Percentiles rank a stretch among this genome's conserved stretches.
These are phyloP conservation scores for Megathymus violae DNA, from an alignment of 1,140 invertebrate species.

Conservation along the genomic window DNA sequence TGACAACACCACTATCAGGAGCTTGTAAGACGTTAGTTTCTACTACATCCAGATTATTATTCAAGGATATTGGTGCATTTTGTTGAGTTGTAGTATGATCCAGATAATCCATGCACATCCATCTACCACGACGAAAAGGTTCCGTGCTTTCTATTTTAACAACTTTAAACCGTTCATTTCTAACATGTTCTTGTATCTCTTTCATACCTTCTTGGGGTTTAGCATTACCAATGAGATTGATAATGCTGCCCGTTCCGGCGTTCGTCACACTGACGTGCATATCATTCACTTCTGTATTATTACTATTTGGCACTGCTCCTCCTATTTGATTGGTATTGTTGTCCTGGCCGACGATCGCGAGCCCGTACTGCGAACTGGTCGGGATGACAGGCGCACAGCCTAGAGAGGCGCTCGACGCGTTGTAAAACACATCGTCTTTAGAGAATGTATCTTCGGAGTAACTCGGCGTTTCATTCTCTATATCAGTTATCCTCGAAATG, in stretches of 20 bases:
- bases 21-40: conserved; percentile 69
- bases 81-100: conserved; percentile 90
- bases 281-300: conserved; percentile 82
- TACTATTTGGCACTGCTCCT: conserved; percentile 81
- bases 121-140: conserved; percentile 96
- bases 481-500: conserved; percentile 91
- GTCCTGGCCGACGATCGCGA: conserved; percentile 89
- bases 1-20: conserved; percentile 79
- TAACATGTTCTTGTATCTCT: conserved; percentile 88
- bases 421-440: conserved; percentile 92
- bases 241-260: conserved; percentile 85
- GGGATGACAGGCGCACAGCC: conserved; percentile 92
- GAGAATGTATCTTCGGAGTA: conserved; percentile 93
- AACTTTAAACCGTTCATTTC: conserved; percentile 96
- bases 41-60: conserved; percentile 78
- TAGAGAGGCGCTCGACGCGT: conserved; percentile 89
- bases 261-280: conserved; percentile 87
- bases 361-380: conserved; percentile 92
- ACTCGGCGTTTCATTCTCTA: conserved; percentile 93
- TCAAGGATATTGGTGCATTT: conserved; percentile 76
- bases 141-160: conserved; percentile 98
- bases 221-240: conserved; percentile 86
- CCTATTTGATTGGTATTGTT: conserved; percentile 67
- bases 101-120: conserved; percentile 98
- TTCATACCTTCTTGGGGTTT: conserved; percentile 87